A percentile compares a stretch with the other conserved stretches of the same genome.
Evolutionary conservation across 2,797 vertebrate species (phyloP).

Genomic region (Sylvilagus floridanus): DNA sequence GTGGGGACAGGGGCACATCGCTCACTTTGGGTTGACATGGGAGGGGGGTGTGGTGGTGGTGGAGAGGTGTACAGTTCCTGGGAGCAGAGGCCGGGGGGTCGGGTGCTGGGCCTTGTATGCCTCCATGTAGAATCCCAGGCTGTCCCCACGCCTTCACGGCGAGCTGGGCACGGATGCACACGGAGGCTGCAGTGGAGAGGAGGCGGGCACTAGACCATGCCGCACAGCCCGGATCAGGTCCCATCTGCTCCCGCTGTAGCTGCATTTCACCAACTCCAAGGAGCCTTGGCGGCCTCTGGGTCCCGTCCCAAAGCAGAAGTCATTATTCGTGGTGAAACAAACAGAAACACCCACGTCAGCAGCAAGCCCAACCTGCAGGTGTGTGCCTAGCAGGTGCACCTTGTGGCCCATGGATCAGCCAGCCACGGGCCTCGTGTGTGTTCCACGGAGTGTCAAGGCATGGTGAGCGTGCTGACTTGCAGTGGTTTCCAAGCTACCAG

Average conservation of each 20-base stretch:
- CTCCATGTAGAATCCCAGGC: background rate
- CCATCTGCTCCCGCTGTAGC: background rate
- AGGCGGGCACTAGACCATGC: background rate
- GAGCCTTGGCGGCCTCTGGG: background rate
- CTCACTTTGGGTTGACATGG: accelerated
- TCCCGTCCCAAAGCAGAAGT: background rate
- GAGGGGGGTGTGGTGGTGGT: accelerated
- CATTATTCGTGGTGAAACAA: background rate
- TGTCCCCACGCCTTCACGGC: background rate
- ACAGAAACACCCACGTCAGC: background rate
- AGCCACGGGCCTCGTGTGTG: too few relatives aligned
- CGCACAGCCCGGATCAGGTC: background rate
- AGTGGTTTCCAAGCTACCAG: too few relatives aligned
- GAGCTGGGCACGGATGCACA: background rate
- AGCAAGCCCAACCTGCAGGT: background rate
- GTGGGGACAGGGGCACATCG: accelerated
- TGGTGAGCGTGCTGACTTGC: too few relatives aligned
- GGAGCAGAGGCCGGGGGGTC: accelerated
- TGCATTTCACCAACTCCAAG: background rate
- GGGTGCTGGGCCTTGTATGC: background rate
- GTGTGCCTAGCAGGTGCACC: background rate
- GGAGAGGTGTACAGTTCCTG: accelerated
- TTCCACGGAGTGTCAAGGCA: too few relatives aligned
- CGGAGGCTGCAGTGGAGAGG: background rate
- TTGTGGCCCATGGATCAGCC: accelerated